These are phyloP conservation scores for Psophia crepitans DNA, from an alignment of 2,113 vertebrate genomes.

Conservation along the genomic window DNA sequence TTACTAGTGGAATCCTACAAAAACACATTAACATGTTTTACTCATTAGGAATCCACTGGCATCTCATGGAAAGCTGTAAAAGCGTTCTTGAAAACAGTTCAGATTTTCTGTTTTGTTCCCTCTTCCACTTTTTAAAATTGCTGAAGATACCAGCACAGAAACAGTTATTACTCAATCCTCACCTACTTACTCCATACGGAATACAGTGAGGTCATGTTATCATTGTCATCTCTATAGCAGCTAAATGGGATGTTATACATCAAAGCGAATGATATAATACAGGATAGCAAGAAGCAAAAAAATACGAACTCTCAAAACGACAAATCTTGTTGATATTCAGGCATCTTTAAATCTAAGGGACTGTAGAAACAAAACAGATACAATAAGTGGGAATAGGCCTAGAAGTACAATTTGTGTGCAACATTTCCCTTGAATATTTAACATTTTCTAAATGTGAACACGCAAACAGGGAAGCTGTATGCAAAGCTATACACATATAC, in stretches of 20 bases:
- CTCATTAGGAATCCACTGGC: conserved; percentile 10
- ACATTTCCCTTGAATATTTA: neutral
- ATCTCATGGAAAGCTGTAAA: neutral
- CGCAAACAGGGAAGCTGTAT: neutral
- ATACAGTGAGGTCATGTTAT: neutral
- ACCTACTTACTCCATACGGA: neutral
- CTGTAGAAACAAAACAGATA: neutral
- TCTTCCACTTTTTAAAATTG: neutral
- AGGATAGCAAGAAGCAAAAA: neutral
- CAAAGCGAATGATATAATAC: neutral
- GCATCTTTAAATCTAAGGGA: neutral
- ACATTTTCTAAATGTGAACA: neutral
- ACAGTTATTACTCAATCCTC: conserved; percentile 1
- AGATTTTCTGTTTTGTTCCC: neutral
- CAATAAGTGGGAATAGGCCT: neutral
- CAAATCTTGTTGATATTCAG: neutral
- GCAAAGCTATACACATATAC: neutral
- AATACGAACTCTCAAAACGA: neutral
- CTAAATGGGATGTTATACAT: neutral
- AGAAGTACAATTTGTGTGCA: neutral
- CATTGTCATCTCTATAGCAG: neutral
- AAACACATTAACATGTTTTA: conserved; percentile 28
- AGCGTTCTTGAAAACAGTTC: neutral
- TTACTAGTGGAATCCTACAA: conserved; percentile 4
- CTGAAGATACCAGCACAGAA: neutral